These are phyloP conservation scores for Botrylloides violaceus DNA, from an alignment of 23 tunicate species.

Conservation along the genomic window DNA sequence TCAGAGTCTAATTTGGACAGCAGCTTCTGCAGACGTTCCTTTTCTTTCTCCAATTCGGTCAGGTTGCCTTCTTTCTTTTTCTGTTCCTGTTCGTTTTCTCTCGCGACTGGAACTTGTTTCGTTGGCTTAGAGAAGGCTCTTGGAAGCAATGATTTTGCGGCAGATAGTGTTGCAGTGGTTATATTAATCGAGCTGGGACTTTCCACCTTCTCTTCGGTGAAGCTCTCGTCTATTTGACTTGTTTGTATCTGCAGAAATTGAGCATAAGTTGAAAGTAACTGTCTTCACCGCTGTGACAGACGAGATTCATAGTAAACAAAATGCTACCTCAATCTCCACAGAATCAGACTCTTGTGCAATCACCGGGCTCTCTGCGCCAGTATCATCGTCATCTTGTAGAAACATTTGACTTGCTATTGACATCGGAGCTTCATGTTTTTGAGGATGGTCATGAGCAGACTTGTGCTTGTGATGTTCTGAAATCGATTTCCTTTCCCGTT, in stretches of 20 bases:
- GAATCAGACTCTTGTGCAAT: background rate
- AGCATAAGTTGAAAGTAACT: too few species aligned
- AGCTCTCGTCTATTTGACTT: too few species aligned
- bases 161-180: background rate
- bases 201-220: background rate
- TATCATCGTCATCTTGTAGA: conserved; percentile 36
- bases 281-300: too few species aligned
- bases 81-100: background rate
- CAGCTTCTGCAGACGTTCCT: conserved; percentile 43
- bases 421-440: conserved; percentile 75
- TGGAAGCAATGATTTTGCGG: conserved; percentile 18
- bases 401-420: conserved; percentile 80
- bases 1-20: conserved; percentile 67
- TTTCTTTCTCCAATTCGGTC: conserved; percentile 59
- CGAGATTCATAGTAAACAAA: too few species aligned
- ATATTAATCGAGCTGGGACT: background rate
- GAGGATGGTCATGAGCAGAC: background rate
- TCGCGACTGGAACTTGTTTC: background rate
- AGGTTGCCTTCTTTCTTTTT: conserved; percentile 26
- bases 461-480: conserved; percentile 8
- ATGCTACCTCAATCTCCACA: background rate
- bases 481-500: conserved; percentile 11
- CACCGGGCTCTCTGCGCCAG: conserved; percentile 21
- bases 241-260: too few species aligned
- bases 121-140: conserved; percentile 6